Evolutionary conservation across 1,140 invertebrate genomes (phyloP).

Genomic region (Whitmania pigra): DNA sequence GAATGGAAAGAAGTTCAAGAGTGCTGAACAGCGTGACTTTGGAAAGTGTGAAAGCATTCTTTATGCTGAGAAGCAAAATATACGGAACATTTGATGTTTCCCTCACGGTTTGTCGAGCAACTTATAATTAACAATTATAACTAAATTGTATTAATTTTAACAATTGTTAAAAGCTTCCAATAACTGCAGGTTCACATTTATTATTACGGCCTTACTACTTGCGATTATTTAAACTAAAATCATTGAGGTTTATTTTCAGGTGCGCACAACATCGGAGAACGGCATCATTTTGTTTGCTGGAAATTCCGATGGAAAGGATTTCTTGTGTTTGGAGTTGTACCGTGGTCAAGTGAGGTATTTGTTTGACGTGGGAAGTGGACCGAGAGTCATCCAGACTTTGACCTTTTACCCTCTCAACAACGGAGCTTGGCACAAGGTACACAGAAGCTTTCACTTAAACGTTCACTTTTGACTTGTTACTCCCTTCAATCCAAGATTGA

Average conservation of each 20-base stretch:
- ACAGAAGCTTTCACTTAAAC: slow-evolving; percentile 70
- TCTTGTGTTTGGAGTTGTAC: slow-evolving; percentile 36
- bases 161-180: too few relatives aligned
- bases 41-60: too few relatives aligned
- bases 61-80: too few relatives aligned
- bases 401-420: slow-evolving; percentile 60
- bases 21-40: too few relatives aligned
- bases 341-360: slow-evolving; percentile 36
- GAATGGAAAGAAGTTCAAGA: too few relatives aligned
- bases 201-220: too few relatives aligned
- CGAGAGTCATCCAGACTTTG: slow-evolving; percentile 31
- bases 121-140: too few relatives aligned
- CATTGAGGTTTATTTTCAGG: slow-evolving; percentile 48
- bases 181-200: too few relatives aligned
- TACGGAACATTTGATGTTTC: too few relatives aligned
- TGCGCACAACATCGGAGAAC: slow-evolving; percentile 39
- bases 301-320: slow-evolving; percentile 30
- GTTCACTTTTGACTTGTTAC: slow-evolving; percentile 40
- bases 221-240: too few relatives aligned
- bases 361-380: slow-evolving; percentile 37
- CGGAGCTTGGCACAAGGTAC: slow-evolving; percentile 84
- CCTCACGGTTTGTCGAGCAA: too few relatives aligned
- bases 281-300: slow-evolving; percentile 33
- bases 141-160: too few relatives aligned
- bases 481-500: not conserved